Conservation (phyloP, 1,140 invertebrate species). For the Zaprionus ornatus region DNA sequence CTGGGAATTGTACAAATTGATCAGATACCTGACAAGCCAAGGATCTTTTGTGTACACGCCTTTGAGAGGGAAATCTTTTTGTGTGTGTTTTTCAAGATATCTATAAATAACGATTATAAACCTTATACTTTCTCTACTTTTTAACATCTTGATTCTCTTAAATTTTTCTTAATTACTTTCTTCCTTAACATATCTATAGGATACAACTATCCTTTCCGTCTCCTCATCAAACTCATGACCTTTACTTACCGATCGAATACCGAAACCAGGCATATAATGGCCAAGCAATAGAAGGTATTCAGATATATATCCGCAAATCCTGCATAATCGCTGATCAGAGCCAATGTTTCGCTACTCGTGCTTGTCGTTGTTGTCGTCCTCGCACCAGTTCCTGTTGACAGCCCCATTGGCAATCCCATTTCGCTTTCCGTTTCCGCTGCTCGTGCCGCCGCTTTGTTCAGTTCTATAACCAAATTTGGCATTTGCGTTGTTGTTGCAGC, state of each 20-base stretch:
- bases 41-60: not conserved
- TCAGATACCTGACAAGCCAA: not conserved
- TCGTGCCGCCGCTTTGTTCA: conserved; percentile 15
- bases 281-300: conserved; percentile 83
- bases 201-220: not conserved
- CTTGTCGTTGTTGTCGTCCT: conserved; percentile 12
- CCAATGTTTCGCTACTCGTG: conserved; percentile 48
- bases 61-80: not conserved
- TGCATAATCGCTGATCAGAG: conserved; percentile 73
- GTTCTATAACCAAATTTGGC: conserved; percentile 41
- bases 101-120: no score
- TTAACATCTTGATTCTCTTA: no score
- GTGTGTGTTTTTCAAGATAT: not conserved
- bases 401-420: not conserved
- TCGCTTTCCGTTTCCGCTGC: conserved; percentile 7
- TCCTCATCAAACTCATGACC: not conserved
- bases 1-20: not conserved
- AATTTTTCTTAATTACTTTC: not conserved
- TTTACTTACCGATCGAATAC: conserved; percentile 83
- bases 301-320: conserved; percentile 80
- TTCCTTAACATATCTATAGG: not conserved
- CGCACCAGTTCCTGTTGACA: not conserved
- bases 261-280: conserved; percentile 80
- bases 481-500: conserved; percentile 27
- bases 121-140: no score